Percentiles rank a stretch among this genome's conserved stretches.
Conservation (phyloP, 2,797 vertebrate species). For the Silurus lanzhouensis region DNA sequence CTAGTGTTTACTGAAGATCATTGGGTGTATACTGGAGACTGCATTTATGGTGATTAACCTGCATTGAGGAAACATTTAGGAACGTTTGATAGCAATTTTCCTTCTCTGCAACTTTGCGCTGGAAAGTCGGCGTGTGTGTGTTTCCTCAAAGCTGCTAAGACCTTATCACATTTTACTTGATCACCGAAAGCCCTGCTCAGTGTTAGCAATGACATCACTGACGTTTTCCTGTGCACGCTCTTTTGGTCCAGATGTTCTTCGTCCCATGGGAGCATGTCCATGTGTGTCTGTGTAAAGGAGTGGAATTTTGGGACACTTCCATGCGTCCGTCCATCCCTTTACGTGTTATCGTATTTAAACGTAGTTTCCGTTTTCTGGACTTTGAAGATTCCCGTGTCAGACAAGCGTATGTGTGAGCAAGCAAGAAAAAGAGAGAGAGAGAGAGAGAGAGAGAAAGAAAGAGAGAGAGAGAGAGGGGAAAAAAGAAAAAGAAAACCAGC, state of each 20-base stretch:
- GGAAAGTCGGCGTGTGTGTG: neutral
- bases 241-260: conserved; percentile 3
- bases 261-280: neutral
- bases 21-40: too few species aligned
- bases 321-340: conserved; percentile 24
- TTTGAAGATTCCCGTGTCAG: conserved; percentile 34
- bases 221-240: neutral
- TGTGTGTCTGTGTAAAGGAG: neutral
- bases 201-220: conserved; percentile 47
- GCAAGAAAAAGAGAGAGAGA: neutral
- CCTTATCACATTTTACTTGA: conserved; percentile 23
- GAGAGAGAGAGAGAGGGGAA: neutral
- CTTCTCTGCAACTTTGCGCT: neutral
- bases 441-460: neutral
- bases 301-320: conserved; percentile 6
- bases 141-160: neutral
- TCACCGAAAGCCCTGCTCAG: conserved; percentile 20
- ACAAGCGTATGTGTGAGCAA: conserved; percentile 10
- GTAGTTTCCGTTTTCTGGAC: conserved; percentile 14
- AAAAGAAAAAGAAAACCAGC: conserved; percentile 29
- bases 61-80: too few species aligned
- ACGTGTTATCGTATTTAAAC: neutral
- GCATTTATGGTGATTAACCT: too few species aligned
- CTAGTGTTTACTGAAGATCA: too few species aligned
- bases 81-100: neutral